phyloP scores from a whole-genome alignment of 2,888 invertebrate species.

The Sarcophaga carnaria region DNA sequence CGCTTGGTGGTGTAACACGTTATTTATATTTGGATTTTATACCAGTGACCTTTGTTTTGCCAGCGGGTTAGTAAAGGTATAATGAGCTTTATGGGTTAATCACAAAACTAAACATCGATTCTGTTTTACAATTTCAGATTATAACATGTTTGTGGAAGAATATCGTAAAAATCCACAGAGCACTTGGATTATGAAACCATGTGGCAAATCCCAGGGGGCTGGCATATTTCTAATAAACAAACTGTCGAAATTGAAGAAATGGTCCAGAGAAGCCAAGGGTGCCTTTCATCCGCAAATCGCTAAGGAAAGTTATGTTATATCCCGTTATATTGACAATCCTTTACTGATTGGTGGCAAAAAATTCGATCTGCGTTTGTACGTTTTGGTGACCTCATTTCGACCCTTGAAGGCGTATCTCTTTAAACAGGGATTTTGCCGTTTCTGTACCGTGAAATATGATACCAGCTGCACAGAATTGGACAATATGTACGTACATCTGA shows the following conservation, averaged over 20 bases:
- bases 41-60: slow-evolving; percentile 95
- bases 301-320: slow-evolving; percentile 97
- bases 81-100: neutral
- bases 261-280: slow-evolving; percentile 93
- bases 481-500: slow-evolving; percentile 96
- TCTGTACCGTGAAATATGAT: slow-evolving; percentile 97
- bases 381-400: slow-evolving; percentile 95
- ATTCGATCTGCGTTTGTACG: slow-evolving; percentile 95
- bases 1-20: slow-evolving; percentile 85
- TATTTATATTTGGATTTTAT: slow-evolving; percentile 95
- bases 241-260: slow-evolving; percentile 94
- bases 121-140: slow-evolving; percentile 84
- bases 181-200: slow-evolving; percentile 99
- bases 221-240: slow-evolving; percentile 98
- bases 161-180: slow-evolving; percentile 96
- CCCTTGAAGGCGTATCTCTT: slow-evolving; percentile 96
- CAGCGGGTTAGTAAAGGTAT: slow-evolving; percentile 83
- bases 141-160: slow-evolving; percentile 98
- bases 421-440: slow-evolving; percentile 96
- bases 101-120: neutral
- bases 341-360: slow-evolving; percentile 97
- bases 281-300: slow-evolving; percentile 92
- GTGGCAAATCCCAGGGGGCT: slow-evolving; percentile 96
- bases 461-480: slow-evolving; percentile 93
- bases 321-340: slow-evolving; percentile 98